Base-by-base conservation (phyloP, 2,797 vertebrate genomes). In the Lerista edwardsae region DNA sequence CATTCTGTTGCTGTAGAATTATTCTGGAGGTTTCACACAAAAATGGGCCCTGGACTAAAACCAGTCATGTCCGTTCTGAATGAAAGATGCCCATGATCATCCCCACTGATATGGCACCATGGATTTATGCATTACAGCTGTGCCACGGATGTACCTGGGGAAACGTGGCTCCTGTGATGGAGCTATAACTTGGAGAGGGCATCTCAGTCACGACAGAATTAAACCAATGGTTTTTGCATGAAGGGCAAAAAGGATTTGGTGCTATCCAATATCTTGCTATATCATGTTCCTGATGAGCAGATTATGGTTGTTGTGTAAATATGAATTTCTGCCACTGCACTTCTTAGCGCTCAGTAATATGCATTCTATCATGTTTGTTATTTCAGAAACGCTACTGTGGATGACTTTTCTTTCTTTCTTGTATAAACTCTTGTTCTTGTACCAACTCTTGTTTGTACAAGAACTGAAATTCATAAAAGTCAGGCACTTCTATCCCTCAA, bases 251-350 rank as follows among this genome's bases (percentile, higher is more conserved):
- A 75, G 2, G 27, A 55, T 51, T 72, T 55, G 72, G 3, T 74
- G 67, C 19, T 21, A 62, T 29, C 10, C 8, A 31, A 78, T 67
- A 76, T 86, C 51, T 84, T n/a, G 15, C 8, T n/a, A 80, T 6
- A 55, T 3, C 29, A 57, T 57, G 29, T 31, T 59, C 27, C 47
- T 57, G 31, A 34, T 76, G 62, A 62, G 80, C 80, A 75, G 71
- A 81, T 71, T 86, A 17, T 55, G 51, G 19, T 77, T 77, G 44
- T 71, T 81, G 81, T 76, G 65, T 76, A 62, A 79, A 72, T 86
- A 86, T 62, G 36, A 57, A 76, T 21, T 55, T n/a, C 73, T 36
- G 69, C 10, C 5, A 84, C 2, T 62, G 5, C 71, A 61, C 74
- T 34, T 85, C 64, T 68, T 61, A 75, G 73, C 75, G 14, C 25